A percentile compares a stretch with the other conserved stretches of the same genome.
Conservation (phyloP, 2,113 vertebrate species). For the Oryzias melastigma region DNA sequence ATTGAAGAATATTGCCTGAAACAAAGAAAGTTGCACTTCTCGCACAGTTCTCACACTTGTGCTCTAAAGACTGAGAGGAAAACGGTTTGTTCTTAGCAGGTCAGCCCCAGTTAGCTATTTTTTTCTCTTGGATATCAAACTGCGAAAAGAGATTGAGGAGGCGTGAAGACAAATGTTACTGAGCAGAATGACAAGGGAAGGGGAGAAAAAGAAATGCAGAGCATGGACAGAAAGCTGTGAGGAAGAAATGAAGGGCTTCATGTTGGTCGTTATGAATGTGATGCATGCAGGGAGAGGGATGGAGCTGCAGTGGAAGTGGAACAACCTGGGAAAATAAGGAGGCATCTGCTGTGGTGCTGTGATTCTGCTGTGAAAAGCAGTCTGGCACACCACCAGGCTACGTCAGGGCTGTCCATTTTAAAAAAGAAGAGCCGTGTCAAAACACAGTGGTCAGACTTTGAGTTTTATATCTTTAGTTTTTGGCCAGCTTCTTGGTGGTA, state of each 20-base stretch:
- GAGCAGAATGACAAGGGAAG: conserved; percentile 32
- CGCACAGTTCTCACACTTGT: background rate
- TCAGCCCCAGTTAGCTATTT: conserved; percentile 27
- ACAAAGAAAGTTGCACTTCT: conserved; percentile 18
- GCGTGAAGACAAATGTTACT: conserved; percentile 55
- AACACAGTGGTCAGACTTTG: no score
- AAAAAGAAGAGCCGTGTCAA: background rate
- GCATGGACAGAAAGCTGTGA: conserved; percentile 32
- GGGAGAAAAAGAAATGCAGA: conserved; percentile 18
- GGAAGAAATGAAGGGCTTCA: conserved; percentile 37
- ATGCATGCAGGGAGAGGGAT: conserved; percentile 29
- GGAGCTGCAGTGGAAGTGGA: conserved; percentile 7
- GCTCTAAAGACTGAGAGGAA: conserved; percentile 14
- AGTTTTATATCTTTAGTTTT: no score
- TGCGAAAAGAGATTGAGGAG: conserved; percentile 51
- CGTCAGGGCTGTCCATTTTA: conserved; percentile 40
- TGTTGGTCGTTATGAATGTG: conserved; percentile 22
- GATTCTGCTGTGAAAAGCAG: conserved; percentile 56
- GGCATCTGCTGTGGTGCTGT: conserved; percentile 53
- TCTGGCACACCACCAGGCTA: conserved; percentile 13
- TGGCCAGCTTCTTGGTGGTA: no score
- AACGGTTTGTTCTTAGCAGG: conserved; percentile 34
- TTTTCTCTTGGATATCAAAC: conserved; percentile 46
- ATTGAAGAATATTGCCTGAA: conserved; percentile 25
- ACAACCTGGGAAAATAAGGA: conserved; percentile 31